These are phyloP conservation scores for Myiozetetes cayanensis DNA, from an alignment of 2,113 vertebrate genomes.

Conservation along the genomic window DNA sequence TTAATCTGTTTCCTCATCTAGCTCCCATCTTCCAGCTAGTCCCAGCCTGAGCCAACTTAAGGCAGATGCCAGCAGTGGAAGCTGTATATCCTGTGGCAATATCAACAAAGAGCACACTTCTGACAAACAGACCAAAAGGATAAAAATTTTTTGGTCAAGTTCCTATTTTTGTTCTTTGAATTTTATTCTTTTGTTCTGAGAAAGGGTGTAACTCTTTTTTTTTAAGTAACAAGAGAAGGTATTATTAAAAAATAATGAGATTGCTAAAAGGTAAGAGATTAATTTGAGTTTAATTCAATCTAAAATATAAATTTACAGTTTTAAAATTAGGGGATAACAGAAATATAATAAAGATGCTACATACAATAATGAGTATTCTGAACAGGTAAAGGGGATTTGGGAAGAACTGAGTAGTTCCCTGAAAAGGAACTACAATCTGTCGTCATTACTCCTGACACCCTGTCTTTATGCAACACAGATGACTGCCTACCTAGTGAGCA, in stretches of 20 bases:
- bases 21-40: background rate
- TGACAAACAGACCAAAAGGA: background rate
- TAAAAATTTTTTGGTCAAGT: background rate
- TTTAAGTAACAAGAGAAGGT: background rate
- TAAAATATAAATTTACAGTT: background rate
- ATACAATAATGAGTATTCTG: background rate
- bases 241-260: background rate
- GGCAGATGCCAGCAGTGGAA: constrained; percentile 30
- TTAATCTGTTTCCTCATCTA: background rate
- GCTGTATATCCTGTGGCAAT: constrained; percentile 4
- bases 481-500: background rate
- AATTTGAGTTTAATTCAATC: background rate
- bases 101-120: background rate
- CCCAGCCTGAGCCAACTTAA: background rate
- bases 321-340: background rate
- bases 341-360: background rate
- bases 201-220: background rate
- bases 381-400: background rate
- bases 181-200: background rate
- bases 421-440: background rate
- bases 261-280: background rate
- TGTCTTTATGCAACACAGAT: background rate
- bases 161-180: background rate
- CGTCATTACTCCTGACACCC: background rate
- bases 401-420: background rate